Conservation (phyloP, 92 coral and sea anemone genomes). For the Metridium senile region DNA sequence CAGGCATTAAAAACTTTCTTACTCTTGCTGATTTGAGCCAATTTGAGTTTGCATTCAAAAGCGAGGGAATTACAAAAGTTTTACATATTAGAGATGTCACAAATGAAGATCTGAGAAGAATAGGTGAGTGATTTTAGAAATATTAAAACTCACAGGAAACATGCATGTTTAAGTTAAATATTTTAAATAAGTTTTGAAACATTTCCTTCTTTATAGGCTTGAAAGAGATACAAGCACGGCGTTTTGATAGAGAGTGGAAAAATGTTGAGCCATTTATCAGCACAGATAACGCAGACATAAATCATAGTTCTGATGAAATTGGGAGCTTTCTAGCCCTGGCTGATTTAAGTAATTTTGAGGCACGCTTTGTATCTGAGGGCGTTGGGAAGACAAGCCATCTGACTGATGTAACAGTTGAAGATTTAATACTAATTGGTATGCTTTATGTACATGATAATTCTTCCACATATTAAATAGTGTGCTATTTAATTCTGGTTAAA, state of each 20-base stretch:
- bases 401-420: too few relatives aligned
- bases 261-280: constrained; percentile 8
- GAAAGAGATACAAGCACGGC: constrained; percentile 41
- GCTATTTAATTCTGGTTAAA: too few relatives aligned
- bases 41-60: constrained; percentile 48
- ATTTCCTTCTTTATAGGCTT: constrained; percentile 12
- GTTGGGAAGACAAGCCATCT: too few relatives aligned
- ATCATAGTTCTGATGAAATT: constrained; percentile 9
- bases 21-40: constrained; percentile 29
- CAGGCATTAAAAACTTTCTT: constrained; percentile 28
- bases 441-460: too few relatives aligned
- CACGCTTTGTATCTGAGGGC: constrained; percentile 40
- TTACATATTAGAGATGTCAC: constrained; percentile 44
- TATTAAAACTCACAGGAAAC: background rate
- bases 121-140: constrained; percentile 20
- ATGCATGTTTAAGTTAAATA: too few relatives aligned
- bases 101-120: constrained; percentile 39
- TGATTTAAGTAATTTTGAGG: constrained; percentile 43
- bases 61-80: constrained; percentile 45
- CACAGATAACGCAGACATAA: background rate
- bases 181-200: too few relatives aligned
- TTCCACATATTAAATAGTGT: too few relatives aligned
- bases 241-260: constrained; percentile 38
- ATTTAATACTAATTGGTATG: too few relatives aligned
- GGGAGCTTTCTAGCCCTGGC: constrained; percentile 33